These are phyloP conservation scores for Arion vulgaris DNA, from an alignment of 1,140 invertebrate genomes.

Conservation along the genomic window DNA sequence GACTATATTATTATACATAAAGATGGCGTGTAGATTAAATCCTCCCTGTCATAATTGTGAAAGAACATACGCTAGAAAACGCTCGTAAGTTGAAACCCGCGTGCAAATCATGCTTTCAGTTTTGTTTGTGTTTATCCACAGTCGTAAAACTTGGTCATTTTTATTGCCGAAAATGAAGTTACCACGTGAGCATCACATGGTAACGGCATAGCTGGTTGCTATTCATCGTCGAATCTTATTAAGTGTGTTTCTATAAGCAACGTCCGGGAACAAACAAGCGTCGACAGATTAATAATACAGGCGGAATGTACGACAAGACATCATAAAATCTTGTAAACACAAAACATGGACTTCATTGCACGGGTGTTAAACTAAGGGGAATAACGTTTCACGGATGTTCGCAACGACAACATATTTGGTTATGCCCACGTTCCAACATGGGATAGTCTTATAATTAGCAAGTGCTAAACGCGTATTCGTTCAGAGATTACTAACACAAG, in stretches of 20 bases:
- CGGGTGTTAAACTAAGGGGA: background rate
- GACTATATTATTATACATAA: no score
- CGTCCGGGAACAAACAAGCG: background rate
- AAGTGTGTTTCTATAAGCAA: background rate
- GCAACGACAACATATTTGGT: constrained; percentile 18
- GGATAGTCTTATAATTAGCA: constrained; percentile 26
- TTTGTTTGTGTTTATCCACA: constrained; percentile 16
- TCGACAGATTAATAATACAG: background rate
- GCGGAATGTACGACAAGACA: constrained; percentile 1
- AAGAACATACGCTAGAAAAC: background rate
- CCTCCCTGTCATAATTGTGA: background rate
- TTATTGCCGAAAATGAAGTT: background rate
- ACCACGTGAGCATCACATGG: background rate
- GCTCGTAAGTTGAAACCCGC: background rate
- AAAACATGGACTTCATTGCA: constrained; percentile 10
- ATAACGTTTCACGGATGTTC: constrained; percentile 10
- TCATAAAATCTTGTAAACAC: constrained; percentile 19
- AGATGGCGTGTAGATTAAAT: no score
- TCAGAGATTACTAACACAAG: background rate
- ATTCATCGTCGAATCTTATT: background rate
- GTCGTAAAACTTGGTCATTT: background rate
- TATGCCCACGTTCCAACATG: background rate
- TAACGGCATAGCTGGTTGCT: background rate
- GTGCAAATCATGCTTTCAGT: background rate
- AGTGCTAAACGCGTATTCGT: constrained; percentile 11